These are phyloP conservation scores for Helicoverpa zea DNA, from an alignment of 1,140 invertebrate species.

Conservation along the genomic window DNA sequence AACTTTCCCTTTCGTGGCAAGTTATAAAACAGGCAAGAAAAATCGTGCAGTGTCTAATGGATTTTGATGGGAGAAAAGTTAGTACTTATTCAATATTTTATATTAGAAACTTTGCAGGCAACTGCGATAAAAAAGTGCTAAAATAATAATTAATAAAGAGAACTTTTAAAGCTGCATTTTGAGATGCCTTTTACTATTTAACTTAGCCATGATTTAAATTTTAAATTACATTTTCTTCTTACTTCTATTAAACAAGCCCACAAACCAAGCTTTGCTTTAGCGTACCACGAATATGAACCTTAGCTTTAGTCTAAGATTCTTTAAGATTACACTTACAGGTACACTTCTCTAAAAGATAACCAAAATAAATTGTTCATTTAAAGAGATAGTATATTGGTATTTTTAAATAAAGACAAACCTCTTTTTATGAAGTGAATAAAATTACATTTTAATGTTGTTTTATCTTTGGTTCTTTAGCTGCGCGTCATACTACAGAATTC, in stretches of 20 bases:
- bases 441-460: neutral
- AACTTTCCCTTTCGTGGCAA: neutral
- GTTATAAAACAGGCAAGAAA: no score
- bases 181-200: neutral
- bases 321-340: neutral
- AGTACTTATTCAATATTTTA: neutral
- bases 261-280: conserved; percentile 48
- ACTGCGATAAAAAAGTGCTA: neutral
- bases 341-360: neutral
- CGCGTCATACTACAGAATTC: neutral
- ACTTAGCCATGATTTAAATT: conserved; percentile 4
- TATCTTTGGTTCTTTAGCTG: conserved; percentile 19
- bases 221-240: conserved; percentile 9
- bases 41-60: no score
- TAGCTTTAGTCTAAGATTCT: conserved; percentile 9
- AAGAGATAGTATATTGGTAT: conserved; percentile 20
- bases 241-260: conserved; percentile 39
- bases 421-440: neutral
- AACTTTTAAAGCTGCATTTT: neutral
- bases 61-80: neutral
- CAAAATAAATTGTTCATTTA: neutral
- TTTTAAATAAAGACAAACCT: neutral
- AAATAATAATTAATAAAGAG: neutral
- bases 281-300: conserved; percentile 45
- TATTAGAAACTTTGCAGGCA: neutral